Evolutionary conservation across 2,797 vertebrate species (phyloP), one percentile per base, ranked within the genome.

Genomic region (Melanotaenia maccullochi): DNA sequence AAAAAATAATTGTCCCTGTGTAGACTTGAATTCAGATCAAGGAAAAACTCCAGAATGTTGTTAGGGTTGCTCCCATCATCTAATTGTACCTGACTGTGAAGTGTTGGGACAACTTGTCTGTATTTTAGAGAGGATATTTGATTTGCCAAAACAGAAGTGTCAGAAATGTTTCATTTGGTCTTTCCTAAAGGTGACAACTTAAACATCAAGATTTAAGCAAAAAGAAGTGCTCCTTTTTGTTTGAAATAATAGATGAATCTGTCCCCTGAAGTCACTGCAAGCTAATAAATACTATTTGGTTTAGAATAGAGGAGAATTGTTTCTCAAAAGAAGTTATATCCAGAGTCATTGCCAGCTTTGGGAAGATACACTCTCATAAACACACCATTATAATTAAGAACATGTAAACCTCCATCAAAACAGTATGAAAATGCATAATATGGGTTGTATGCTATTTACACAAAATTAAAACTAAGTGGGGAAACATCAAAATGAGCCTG

Each of bases 401-500:
- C 59, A 70, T 44, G 59, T 65, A 56, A 75, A 71, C 56, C 65
- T 71, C 58, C 49, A 76, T 38, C 20, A 28, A 60, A 70, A 78
- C 47, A 70, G 49, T 63, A 76, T 75, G 61, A 75, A 78, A 72
- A 54, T 1, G 20, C 40, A 83, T 62, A 61, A 67, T 76, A 71
- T 73, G 76, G 59, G 79, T 68, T 77, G 75, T 56, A 68, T 77
- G 52, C 81, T 82, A 85, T 86, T 83, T 84, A 85, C 68, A 76
- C 51, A 76, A 77, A 82, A 84, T 84, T 79, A 81, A 74, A 75
- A 56, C 57, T 60, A 75, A 84, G 67, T 73, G 75, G 44, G 71
- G 77, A 79, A 33, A 57, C 73, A 80, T 86, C 79, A 81, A 84
- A 89, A 73, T 71, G 66, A 85, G 80, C 78, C 82, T 49, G 65